Conservation (phyloP, 2,113 vertebrate genomes). For the Pica pica region DNA sequence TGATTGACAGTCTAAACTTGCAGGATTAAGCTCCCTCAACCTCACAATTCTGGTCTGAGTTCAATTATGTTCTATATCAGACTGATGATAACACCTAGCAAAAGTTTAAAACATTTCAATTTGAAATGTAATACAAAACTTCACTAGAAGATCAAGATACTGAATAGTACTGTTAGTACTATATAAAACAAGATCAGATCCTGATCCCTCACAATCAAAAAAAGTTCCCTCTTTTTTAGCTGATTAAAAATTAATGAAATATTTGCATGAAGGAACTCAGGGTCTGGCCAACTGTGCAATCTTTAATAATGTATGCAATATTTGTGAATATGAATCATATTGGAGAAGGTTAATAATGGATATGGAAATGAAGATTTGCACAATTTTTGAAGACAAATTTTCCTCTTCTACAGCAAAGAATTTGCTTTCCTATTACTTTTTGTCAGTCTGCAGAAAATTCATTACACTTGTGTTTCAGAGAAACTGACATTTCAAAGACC, state of each 20-base stretch:
- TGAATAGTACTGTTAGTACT: background rate
- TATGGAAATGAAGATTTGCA: slow-evolving; percentile 39
- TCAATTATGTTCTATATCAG: background rate
- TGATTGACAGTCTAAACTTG: background rate
- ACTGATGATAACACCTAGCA: background rate
- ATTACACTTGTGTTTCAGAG: slow-evolving; percentile 27
- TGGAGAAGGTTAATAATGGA: slow-evolving; percentile 9
- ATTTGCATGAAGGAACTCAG: background rate
- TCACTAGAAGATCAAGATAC: slow-evolving; percentile 31
- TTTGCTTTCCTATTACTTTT: background rate
- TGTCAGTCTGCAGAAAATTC: slow-evolving; percentile 52
- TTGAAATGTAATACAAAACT: slow-evolving; percentile 34
- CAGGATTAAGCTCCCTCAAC: background rate
- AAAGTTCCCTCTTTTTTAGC: background rate
- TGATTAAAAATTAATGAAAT: background rate
- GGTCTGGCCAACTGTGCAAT: background rate
- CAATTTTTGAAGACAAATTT: background rate
- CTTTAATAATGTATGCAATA: slow-evolving; percentile 3
- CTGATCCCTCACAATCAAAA: background rate
- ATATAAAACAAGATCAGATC: background rate
- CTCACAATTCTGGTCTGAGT: slow-evolving; percentile 15
- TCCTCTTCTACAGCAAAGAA: slow-evolving; percentile 20
- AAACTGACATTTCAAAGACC: slow-evolving; percentile 36
- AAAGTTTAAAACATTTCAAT: slow-evolving; percentile 8
- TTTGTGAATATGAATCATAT: slow-evolving; percentile 9